Conservation (phyloP, 2,113 vertebrate species). For the Corythornis vintsioides region DNA sequence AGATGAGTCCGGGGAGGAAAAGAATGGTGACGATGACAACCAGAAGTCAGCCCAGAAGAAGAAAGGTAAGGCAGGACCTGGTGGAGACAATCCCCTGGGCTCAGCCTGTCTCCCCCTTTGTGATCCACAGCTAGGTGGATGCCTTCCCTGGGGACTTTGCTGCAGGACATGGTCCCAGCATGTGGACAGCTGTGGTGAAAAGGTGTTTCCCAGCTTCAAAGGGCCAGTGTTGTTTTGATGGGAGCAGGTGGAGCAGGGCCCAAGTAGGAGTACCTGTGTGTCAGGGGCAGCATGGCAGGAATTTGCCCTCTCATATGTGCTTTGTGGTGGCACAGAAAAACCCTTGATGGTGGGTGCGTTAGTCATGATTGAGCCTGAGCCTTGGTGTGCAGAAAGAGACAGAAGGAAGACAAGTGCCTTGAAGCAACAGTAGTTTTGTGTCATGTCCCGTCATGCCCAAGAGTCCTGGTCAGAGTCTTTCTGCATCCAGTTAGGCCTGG, state of each 20-base stretch:
- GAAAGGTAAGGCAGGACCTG: slow-evolving; percentile 80
- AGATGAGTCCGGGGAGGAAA: slow-evolving; percentile 95
- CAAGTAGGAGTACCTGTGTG: not conserved
- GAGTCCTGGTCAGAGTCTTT: not conserved
- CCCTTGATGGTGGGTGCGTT: not conserved
- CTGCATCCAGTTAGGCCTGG: not conserved
- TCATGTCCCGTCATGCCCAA: rapidly evolving
- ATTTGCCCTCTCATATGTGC: rapidly evolving
- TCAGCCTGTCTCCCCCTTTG: not conserved
- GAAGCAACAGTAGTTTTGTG: not conserved
- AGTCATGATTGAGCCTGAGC: not conserved
- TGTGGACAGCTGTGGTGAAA: not conserved
- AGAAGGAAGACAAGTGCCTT: not conserved
- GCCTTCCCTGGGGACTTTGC: not conserved
- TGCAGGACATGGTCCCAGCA: not conserved
- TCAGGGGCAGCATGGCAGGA: not conserved
- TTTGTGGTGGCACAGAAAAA: rapidly evolving
- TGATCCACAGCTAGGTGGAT: not conserved
- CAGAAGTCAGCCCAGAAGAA: slow-evolving; percentile 92
- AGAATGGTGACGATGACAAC: slow-evolving; percentile 91
- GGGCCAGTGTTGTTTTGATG: not conserved
- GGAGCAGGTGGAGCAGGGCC: not conserved
- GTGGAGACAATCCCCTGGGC: not conserved
- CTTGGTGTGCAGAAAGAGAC: not conserved
- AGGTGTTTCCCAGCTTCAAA: not conserved